Evolutionary conservation across 2,797 vertebrate genomes (phyloP), one percentile per base, ranked within the genome.

Genomic region (Pachyuromys duprasi): DNA sequence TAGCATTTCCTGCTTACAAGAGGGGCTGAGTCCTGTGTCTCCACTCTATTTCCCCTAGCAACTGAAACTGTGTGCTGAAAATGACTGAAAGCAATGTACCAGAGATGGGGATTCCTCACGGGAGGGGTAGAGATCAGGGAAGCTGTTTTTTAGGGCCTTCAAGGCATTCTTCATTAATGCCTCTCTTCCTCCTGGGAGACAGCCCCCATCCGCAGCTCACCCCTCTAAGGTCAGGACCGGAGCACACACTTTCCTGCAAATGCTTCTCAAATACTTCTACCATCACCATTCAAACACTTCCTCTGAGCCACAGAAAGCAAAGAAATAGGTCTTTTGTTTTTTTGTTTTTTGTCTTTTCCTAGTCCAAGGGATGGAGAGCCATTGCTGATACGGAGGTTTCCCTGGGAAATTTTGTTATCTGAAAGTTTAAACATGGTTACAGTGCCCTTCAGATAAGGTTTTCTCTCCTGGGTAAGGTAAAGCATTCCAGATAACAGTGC

Each of bases 351-450:
- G 69, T 15, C 2, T 2, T 0, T 5, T 3, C 11, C 18, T 28
- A 63, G 49, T 86, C 22, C 18, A 1, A 57, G 26, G 20, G 57
- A n/a, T 84, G 60, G 49, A 88, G 63, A 94, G 15, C 45, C 0
- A 0, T 42, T 39, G 26, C 80, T 65, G 90, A 91, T 90, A 79
- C 0, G 45, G 63, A 55, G 72, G 33, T 63, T n/a, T 96, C 67
- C 93, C 90, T 70, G 75, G 80, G 88, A 93, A 74, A 82, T 90
- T 75, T 80, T 70, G 74, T 93, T 97, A 97, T 95, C 95, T 70
- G 70, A n/a, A 81, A 81, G 67, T 31, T 72, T 72, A 72, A 70
- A 76, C 82, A 26, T 2, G 69, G 82, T n/a, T 75, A 72, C 8
- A 72, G 65, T 3, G 81, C 49, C 82, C 33, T 57, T 86, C 70